phyloP scores from a whole-genome alignment of 1,140 invertebrate species.

The Eriosoma lanigerum region DNA sequence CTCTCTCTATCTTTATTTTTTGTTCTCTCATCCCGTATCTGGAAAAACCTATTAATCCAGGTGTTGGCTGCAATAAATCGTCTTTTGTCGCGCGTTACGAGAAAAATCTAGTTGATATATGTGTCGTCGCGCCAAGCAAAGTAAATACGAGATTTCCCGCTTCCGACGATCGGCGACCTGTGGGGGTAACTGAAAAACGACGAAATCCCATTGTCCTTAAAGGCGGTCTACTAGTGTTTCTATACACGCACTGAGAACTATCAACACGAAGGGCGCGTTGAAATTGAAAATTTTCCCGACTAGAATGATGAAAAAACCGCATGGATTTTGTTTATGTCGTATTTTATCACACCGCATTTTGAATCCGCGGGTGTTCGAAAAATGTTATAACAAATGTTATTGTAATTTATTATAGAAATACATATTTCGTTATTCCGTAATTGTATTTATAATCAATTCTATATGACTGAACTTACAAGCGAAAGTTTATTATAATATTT shows the following conservation, averaged over 20 bases:
- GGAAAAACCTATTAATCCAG: conserved; percentile 50
- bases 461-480: too few species aligned
- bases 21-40: neutral
- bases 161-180: neutral
- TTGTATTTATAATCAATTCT: too few species aligned
- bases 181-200: neutral
- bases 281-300: too few species aligned
- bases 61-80: conserved; percentile 50
- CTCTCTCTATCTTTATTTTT: neutral
- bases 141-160: conserved; percentile 51
- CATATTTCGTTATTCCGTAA: too few species aligned
- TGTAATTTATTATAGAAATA: too few species aligned
- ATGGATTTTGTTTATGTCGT: too few species aligned
- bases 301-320: too few species aligned
- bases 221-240: neutral
- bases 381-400: too few species aligned
- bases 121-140: conserved; percentile 7
- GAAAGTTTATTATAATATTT: too few species aligned
- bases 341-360: too few species aligned
- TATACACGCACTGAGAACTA: neutral
- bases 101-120: conserved; percentile 49
- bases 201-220: conserved; percentile 24
- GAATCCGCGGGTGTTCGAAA: too few species aligned
- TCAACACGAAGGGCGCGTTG: neutral
- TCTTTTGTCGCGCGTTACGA: conserved; percentile 43